These are phyloP conservation scores for Solen grandis DNA, from an alignment of 1,140 invertebrate genomes.

Conservation along the genomic window DNA sequence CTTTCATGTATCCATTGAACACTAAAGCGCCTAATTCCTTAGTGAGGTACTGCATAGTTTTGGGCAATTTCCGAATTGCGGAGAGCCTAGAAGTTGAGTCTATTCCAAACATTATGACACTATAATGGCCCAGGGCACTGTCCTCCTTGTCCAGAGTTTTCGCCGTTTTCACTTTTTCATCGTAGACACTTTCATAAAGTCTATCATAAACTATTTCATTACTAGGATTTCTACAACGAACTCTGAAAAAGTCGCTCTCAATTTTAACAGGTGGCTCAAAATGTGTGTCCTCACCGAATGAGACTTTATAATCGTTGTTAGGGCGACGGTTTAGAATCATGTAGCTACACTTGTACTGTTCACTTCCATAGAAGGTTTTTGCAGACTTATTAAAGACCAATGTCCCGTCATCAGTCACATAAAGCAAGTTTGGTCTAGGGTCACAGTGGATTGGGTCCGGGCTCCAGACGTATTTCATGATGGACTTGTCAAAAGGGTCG, in stretches of 20 bases:
- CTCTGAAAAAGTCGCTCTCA: slow-evolving; percentile 80
- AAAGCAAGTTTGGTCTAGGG: slow-evolving; percentile 79
- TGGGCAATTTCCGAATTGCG: slow-evolving; percentile 90
- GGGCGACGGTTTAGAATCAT: slow-evolving; percentile 12
- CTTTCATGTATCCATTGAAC: slow-evolving; percentile 78
- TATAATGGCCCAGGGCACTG: slow-evolving; percentile 55
- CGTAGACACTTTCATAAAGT: slow-evolving; percentile 55
- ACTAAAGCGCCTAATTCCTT: slow-evolving; percentile 68
- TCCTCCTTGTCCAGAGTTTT: neutral
- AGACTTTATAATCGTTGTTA: slow-evolving; percentile 66
- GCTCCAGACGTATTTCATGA: slow-evolving; percentile 84
- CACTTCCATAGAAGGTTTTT: slow-evolving; percentile 60
- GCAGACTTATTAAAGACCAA: slow-evolving; percentile 70
- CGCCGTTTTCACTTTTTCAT: neutral
- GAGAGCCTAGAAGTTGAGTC: slow-evolving; percentile 93
- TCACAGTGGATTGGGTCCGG: slow-evolving; percentile 84
- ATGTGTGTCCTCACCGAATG: slow-evolving; percentile 68
- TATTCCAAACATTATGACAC: slow-evolving; percentile 89
- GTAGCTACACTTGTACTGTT: slow-evolving; percentile 73
- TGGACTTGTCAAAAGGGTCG: slow-evolving; percentile 86
- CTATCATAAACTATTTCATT: slow-evolving; percentile 67
- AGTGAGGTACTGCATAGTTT: slow-evolving; percentile 84
- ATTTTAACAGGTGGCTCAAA: slow-evolving; percentile 63
- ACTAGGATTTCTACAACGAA: slow-evolving; percentile 75
- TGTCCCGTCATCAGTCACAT: slow-evolving; percentile 65